Evolutionary conservation across 2,888 invertebrate genomes (phyloP), one percentile per base, ranked within the genome.

Genomic region (Papilio gigon): DNA sequence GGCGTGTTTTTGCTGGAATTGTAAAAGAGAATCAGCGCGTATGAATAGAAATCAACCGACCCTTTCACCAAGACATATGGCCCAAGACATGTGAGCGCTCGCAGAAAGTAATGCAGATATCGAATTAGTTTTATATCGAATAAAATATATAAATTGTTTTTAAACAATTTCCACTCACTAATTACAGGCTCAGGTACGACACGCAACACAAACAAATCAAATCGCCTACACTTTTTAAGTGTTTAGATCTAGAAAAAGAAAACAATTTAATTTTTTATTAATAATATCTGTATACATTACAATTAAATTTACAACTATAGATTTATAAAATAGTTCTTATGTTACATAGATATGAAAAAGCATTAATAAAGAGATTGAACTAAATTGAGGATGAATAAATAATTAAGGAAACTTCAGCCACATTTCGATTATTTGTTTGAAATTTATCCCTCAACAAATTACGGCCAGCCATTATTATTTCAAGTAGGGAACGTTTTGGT

Each of bases 21-120:
- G 89, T 90, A 91, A 90, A 91, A 88, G 88, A 87, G 89, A 89
- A 88, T 87, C 87, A 82, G 87, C 79, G 82, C 82, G 79, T 87
- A 89, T 90, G 89, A 90, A 90, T 90, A 90, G 88, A 88, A 83
- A 87, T 84, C 82, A 82, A 84, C 85, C 84, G 81, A 84, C 83
- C 84, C 87, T 89, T 88, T 89, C 83, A 85, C 83, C 76, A 80
- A 83, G 82, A 85, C 90, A 88, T 86, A 86, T 85, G 85, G 84
- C 83, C 53, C 30, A 56, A 30, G 30, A 30, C 30, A 30, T 82
- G 78, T 74, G 77, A 82, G 83, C 84, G 85, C 85, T 87, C 86
- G 84, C 84, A 84, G 87, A 87, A 82, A 84, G 84, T 87, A 84
- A 86, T 84, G 83, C 81, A 82, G 78, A 84, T 84, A 86, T 84